Conservation (phyloP, 2,113 vertebrate species). For the Haemorhous mexicanus region DNA sequence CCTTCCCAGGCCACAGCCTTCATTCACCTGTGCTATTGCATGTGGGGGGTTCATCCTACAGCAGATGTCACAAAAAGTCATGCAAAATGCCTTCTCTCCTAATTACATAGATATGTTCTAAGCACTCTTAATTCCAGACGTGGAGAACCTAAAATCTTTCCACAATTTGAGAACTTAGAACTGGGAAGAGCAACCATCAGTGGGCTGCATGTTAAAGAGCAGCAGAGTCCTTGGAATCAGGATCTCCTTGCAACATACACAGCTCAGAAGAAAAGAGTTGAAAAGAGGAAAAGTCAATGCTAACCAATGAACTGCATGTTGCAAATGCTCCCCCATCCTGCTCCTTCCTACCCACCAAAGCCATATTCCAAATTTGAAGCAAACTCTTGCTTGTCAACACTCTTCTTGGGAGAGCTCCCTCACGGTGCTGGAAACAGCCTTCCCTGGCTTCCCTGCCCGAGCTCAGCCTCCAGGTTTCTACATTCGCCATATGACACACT, state of each 20-base stretch:
- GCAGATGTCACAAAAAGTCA: neutral
- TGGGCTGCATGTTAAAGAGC: neutral
- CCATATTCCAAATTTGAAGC: neutral
- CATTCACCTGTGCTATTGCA: neutral
- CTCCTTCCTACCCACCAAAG: neutral
- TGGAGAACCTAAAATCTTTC: neutral
- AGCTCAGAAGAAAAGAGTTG: neutral
- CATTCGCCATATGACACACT: neutral
- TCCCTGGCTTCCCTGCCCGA: neutral
- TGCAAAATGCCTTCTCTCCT: neutral
- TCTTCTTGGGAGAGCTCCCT: slow-evolving; percentile 23
- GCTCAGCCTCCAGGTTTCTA: slow-evolving; percentile 4
- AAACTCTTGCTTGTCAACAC: slow-evolving; percentile 21
- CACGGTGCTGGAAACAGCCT: neutral
- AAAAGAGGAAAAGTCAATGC: neutral
- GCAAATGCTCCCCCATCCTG: neutral
- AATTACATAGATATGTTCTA: neutral
- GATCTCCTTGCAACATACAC: neutral
- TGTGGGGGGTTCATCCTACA: neutral
- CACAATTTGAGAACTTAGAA: neutral
- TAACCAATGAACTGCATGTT: neutral
- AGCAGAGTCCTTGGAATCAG: neutral
- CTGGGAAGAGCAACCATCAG: neutral
- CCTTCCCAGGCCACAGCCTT: neutral
- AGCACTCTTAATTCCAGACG: neutral